Evolutionary conservation across 2,888 invertebrate genomes (phyloP), one percentile per base, ranked within the genome.

Genomic region (Eubasilissa splendida): DNA sequence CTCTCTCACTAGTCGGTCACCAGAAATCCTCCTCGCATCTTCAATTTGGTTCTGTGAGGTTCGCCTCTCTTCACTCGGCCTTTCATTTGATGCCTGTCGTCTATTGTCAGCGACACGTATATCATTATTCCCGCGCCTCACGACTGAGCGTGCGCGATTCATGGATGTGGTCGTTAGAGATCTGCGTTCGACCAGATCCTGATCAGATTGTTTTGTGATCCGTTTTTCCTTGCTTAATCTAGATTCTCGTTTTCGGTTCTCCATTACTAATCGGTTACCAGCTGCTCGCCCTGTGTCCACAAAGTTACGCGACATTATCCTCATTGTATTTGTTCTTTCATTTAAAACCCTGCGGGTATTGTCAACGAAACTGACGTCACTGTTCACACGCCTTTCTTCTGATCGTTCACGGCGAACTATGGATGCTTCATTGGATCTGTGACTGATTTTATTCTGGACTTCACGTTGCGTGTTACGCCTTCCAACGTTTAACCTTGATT

Each of bases 391-490:
- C 42, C 42, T 63, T 14, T 14, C 63, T 5, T 63, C 63, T 33
- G 31, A 33, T 11, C 50, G 42, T 68, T 68, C 68, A 50, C 14
- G 42, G 11, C 63, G 76, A 52, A 76, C n/a, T 22, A 22, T 31
- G 12, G 56, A 73, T 14, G 7, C 5, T 50, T 63, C 63, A 33
- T 59, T 22, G 14, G 53, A 7, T 54, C 75, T 42, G 33, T 42
- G 54, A n/a, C 66, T 11, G 59, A 60, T 63, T 52, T 53, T 58
- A 4, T 50, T 42, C 5, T 12, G 31, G 4, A 54, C 71, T 31
- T 33, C 54, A 14, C 71, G 71, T 56, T 71, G 54, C 7, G 54
- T 8, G n/a, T 56, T 71, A 22, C 71, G 71, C 8, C 71, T 71
- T 71, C 54, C 71, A 54, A 22, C 71, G 56, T 22, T 71, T 22